Evolutionary conservation across 2,113 vertebrate species (phyloP).

Genomic region (Bufo bufo): DNA sequence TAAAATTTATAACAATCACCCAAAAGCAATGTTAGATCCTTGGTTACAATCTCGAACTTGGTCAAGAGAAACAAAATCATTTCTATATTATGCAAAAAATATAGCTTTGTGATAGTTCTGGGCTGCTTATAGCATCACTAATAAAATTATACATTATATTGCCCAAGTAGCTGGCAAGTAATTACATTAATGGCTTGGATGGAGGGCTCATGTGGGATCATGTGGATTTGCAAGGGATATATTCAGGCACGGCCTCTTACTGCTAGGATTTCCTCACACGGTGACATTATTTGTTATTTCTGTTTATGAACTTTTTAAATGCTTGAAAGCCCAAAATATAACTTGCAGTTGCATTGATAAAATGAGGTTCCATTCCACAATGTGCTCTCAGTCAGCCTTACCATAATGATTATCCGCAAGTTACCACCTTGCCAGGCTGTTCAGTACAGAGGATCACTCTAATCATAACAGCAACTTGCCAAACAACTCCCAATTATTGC

Average conservation of each 20-base stretch:
- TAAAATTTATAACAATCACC: too few relatives aligned
- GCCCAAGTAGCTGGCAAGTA: not conserved
- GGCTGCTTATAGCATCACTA: not conserved
- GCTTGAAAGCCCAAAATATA: not conserved
- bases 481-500: conserved; percentile 24
- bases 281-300: conserved; percentile 18
- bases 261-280: not conserved
- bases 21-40: too few relatives aligned
- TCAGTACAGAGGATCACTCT: conserved; percentile 7
- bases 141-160: not conserved
- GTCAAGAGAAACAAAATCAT: too few relatives aligned
- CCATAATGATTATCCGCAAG: conserved; percentile 22
- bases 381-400: not conserved
- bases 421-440: not conserved
- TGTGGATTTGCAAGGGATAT: not conserved
- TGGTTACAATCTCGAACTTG: too few relatives aligned
- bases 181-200: not conserved
- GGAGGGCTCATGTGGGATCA: not conserved
- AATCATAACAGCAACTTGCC: conserved; percentile 20
- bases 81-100: too few relatives aligned
- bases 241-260: not conserved
- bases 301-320: not conserved
- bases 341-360: not conserved
- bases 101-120: not conserved
- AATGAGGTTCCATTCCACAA: not conserved